Evolutionary conservation across 2,888 invertebrate species (phyloP).

Genomic region (Idaea biselata): DNA sequence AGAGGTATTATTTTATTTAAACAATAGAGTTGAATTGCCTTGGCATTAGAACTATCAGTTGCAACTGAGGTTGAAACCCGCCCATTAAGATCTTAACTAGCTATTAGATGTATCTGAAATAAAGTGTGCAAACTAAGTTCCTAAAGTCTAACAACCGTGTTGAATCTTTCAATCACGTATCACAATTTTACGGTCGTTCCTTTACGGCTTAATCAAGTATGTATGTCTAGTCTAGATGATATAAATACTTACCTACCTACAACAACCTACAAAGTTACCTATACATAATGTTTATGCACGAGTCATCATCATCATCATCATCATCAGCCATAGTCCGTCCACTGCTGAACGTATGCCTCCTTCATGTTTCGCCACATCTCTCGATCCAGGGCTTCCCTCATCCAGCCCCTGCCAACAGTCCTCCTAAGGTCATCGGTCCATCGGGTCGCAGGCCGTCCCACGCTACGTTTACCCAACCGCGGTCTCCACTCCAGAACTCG

Average conservation of each 20-base stretch:
- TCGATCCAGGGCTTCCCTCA: too few species aligned
- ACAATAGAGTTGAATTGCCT: not conserved
- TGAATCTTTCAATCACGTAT: conserved; percentile 11
- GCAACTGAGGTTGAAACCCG: not conserved
- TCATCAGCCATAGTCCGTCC: too few species aligned
- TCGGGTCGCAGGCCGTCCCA: too few species aligned
- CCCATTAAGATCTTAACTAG: not conserved
- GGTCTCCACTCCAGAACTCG: too few species aligned
- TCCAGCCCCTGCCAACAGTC: too few species aligned
- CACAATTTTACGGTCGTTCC: conserved; percentile 3
- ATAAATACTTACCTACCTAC: not conserved
- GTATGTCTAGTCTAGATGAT: not conserved
- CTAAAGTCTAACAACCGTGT: conserved; percentile 10
- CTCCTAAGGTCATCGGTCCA: too few species aligned
- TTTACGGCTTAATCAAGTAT: not conserved
- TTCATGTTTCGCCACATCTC: too few species aligned
- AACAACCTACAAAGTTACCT: too few species aligned
- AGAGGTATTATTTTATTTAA: not conserved
- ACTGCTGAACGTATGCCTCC: too few species aligned
- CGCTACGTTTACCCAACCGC: too few species aligned
- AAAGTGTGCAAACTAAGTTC: conserved; percentile 4
- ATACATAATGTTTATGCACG: too few species aligned
- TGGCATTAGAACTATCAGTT: not conserved
- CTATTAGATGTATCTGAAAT: not conserved
- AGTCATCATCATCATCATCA: too few species aligned